phyloP scores from a whole-genome alignment of 2,113 vertebrate species.

The Notothenia rossii region DNA sequence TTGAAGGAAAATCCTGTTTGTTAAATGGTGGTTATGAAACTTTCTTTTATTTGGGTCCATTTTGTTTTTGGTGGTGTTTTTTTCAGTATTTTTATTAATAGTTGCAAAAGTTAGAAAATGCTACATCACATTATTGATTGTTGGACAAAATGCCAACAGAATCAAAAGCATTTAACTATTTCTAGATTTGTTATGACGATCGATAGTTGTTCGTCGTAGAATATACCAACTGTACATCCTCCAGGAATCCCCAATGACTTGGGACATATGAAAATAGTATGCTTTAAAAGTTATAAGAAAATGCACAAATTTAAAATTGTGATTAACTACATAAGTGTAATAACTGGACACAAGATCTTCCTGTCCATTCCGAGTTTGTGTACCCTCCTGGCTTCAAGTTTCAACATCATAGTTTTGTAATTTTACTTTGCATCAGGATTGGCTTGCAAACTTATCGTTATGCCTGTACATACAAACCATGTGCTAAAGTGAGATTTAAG shows the following conservation, averaged over 20 bases:
- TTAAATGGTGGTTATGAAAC: not conserved
- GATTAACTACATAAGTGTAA: too few relatives aligned
- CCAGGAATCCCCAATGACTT: not conserved
- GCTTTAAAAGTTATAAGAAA: too few relatives aligned
- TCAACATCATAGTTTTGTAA: not conserved
- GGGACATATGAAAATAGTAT: not conserved
- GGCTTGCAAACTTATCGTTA: not conserved
- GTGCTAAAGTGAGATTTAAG: not conserved
- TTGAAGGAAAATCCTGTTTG: conserved; percentile 5
- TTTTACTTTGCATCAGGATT: not conserved
- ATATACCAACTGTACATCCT: not conserved
- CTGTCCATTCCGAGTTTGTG: too few relatives aligned
- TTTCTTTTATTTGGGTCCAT: not conserved
- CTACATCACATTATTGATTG: not conserved
- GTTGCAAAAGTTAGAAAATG: not conserved
- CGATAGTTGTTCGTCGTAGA: not conserved
- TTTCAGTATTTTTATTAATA: not conserved
- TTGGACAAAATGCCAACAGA: not conserved
- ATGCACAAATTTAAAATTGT: too few relatives aligned
- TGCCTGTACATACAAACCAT: too few relatives aligned
- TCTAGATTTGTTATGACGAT: not conserved
- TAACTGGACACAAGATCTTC: too few relatives aligned
- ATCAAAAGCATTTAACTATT: not conserved
- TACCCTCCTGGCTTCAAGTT: too few relatives aligned
- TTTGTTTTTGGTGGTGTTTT: conserved; percentile 21